Base-by-base conservation (phyloP, 2,888 invertebrate species). In the Sturmia bella region DNA sequence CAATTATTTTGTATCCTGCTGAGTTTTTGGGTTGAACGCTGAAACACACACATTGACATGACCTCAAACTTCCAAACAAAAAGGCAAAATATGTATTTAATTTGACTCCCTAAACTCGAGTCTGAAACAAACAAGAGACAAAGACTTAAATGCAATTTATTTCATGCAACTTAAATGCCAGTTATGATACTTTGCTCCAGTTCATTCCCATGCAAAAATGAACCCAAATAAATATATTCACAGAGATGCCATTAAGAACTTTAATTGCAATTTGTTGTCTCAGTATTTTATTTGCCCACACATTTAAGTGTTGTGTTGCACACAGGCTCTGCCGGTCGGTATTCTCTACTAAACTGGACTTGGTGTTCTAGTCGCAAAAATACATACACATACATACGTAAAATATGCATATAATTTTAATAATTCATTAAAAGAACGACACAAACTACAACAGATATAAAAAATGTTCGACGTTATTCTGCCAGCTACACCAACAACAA, bases 251-350 rank as follows among this genome's bases (percentile, higher is more conserved):
- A 69, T 77, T 73, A 61, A 41, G 15, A 77, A 77, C 69, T 82
- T 82, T 82, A 81, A 77, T 77, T 81, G 73, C 56, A 68, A 69
- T 73, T 77, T 63, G 43, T 63, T 73, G 68, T 61, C 57, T 56
- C 45, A 24, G 39, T 72, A 66, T 61, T 63, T 78, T 66, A 50
- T 61, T 73, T 69, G 77, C 77, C 81, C 69, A 77, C 77, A 66
- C 69, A 75, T 11, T 64, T 15, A 66, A 39, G 59, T 39, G 50
- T 32, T 9, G 32, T 7, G 32, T 27, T 52, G 50, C 24, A 52
- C 41, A 24, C 41, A 41, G 41, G 57, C 3, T 19, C 24, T 7
- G 17, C 13, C 54, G 27, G 45, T n/a, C 32, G 5, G 32, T 32
- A 32, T 48, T 63, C 63, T 15, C 11, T 54, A 13, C 43, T 37